These are phyloP conservation scores for Aythya baeri DNA, from an alignment of 2,113 vertebrate genomes.

Conservation along the genomic window DNA sequence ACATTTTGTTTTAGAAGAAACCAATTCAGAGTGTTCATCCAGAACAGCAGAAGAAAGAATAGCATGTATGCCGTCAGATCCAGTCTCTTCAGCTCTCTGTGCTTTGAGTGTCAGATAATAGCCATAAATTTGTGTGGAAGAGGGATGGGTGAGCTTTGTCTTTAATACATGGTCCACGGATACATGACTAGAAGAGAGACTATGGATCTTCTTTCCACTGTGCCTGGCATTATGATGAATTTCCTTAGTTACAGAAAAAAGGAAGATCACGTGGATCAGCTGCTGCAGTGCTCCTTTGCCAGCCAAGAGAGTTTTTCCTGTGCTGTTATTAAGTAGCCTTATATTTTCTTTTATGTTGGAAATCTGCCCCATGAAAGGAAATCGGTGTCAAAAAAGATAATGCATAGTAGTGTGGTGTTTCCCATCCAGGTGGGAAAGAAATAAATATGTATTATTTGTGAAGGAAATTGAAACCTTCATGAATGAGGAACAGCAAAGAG, in stretches of 20 bases:
- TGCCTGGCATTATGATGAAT: constrained; percentile 17
- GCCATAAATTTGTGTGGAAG: not conserved
- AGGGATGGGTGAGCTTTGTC: not conserved
- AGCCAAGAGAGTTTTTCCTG: not conserved
- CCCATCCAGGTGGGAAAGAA: not conserved
- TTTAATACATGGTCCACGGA: not conserved
- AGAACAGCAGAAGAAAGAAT: not conserved
- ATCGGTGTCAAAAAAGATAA: not conserved
- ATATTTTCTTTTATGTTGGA: not conserved
- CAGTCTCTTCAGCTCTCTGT: not conserved
- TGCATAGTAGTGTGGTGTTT: not conserved
- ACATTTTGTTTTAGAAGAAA: not conserved
- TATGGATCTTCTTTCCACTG: not conserved
- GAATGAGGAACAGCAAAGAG: not conserved
- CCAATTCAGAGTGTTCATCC: not conserved
- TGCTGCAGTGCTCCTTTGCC: not conserved
- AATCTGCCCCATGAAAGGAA: not conserved
- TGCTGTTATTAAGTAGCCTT: not conserved
- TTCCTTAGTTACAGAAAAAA: not conserved
- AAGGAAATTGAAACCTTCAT: not conserved
- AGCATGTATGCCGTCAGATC: not conserved
- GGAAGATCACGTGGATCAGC: not conserved
- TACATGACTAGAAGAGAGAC: not conserved
- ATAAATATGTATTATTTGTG: not conserved
- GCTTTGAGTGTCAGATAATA: not conserved